Conservation (phyloP, 1,140 invertebrate genomes). For the Penaeus vannamei region DNA sequence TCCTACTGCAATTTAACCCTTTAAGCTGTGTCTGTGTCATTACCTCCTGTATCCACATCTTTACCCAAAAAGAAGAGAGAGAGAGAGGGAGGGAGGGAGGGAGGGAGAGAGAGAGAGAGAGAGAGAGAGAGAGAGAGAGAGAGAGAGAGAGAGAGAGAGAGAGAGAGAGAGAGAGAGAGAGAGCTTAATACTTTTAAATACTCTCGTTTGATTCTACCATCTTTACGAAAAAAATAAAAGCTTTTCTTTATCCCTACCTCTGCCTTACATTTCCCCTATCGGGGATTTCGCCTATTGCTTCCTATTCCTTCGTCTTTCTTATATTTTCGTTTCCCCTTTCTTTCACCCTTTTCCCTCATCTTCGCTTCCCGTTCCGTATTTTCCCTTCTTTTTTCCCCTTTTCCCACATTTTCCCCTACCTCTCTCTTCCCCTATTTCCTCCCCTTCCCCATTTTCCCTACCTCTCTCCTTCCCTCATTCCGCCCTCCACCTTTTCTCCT, state of each 20-base stretch:
- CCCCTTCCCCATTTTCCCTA: not conserved
- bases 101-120: slow-evolving; percentile 35
- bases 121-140: slow-evolving; percentile 40
- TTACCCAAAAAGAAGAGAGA: not conserved
- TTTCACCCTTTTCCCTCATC: not conserved
- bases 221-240: no score
- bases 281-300: no score
- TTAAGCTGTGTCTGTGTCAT: not conserved
- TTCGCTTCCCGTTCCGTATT: no score
- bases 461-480: no score
- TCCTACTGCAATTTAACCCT: not conserved
- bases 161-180: slow-evolving; percentile 45
- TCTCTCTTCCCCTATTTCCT: not conserved
- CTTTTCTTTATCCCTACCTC: no score
- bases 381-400: not conserved
- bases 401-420: no score
- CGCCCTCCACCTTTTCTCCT: no score
- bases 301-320: no score
- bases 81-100: not conserved
- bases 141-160: slow-evolving; percentile 35
- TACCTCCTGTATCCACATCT: no score
- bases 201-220: no score
- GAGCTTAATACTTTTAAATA: not conserved
- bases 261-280: no score
- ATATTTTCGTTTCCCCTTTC: not conserved